A percentile compares a stretch with the other conserved stretches of the same genome.
phyloP scores from a whole-genome alignment of 2,797 vertebrate genomes.

The Lutjanus campechanus region DNA sequence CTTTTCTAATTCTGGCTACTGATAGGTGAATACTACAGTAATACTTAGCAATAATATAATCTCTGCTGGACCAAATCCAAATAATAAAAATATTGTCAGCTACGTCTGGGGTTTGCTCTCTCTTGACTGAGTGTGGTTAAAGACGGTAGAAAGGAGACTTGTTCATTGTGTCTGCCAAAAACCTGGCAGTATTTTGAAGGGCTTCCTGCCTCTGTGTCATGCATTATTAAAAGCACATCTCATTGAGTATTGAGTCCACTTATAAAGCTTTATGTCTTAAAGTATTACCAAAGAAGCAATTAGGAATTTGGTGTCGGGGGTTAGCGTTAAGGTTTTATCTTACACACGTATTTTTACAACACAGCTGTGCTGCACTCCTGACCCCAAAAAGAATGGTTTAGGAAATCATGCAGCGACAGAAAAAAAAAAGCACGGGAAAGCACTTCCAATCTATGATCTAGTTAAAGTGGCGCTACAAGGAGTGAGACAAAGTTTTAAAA shows the following conservation, averaged over 20 bases:
- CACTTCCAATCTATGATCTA: neutral
- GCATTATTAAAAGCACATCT: conserved; percentile 70
- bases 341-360: conserved; percentile 12
- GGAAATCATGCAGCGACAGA: conserved; percentile 6
- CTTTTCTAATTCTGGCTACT: neutral
- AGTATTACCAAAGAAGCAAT: conserved; percentile 61
- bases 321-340: conserved; percentile 33
- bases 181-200: conserved; percentile 48
- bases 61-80: conserved; percentile 8
- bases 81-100: conserved; percentile 10
- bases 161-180: conserved; percentile 46
- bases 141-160: conserved; percentile 13
- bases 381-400: conserved; percentile 17
- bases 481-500: conserved; percentile 5
- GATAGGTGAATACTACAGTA: neutral
- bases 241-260: conserved; percentile 57
- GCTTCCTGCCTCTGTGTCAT: conserved; percentile 56
- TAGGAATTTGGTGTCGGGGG: conserved; percentile 34
- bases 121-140: neutral
- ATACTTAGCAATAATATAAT: conserved; percentile 25
- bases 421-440: neutral
- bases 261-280: conserved; percentile 56
- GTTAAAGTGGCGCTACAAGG: neutral
- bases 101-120: neutral
- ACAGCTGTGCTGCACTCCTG: neutral